These are phyloP conservation scores for Gallirallus australis DNA, from an alignment of 2,797 vertebrate species.

Conservation along the genomic window DNA sequence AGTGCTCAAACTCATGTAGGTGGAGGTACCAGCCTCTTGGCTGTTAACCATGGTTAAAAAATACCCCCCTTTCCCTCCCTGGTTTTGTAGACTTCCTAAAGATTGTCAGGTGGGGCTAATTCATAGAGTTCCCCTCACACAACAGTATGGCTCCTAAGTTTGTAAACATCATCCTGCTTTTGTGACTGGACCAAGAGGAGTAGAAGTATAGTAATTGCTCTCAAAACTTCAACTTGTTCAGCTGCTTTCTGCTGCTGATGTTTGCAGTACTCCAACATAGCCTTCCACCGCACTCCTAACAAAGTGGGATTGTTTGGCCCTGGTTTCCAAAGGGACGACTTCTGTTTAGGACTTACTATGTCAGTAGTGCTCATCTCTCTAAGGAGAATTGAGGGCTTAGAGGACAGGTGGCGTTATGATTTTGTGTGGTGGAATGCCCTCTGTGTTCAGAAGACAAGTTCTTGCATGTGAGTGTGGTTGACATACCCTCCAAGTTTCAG, in stretches of 20 bases:
- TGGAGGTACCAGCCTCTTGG: not conserved
- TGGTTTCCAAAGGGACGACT: not conserved
- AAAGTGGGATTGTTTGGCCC: not conserved
- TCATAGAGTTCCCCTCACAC: not conserved
- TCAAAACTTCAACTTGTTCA: not conserved
- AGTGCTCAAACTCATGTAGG: not conserved
- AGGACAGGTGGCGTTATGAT: not conserved
- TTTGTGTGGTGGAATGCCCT: not conserved
- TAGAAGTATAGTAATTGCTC: not conserved
- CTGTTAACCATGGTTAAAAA: not conserved
- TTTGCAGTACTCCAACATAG: not conserved
- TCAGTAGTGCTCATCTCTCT: not conserved
- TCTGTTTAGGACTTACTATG: not conserved
- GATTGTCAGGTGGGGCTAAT: constrained; percentile 8
- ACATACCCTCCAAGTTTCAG: not conserved
- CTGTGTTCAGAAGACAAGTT: not conserved
- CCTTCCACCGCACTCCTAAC: not conserved
- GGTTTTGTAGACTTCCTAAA: constrained; percentile 26
- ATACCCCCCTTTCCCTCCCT: not conserved
- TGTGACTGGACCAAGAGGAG: constrained; percentile 10
- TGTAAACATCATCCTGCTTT: constrained; percentile 38
- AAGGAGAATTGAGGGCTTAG: not conserved
- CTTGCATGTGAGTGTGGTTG: not conserved
- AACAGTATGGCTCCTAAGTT: not conserved
- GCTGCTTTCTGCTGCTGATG: not conserved